A percentile compares a stretch with the other conserved stretches of the same genome.
Evolutionary conservation across 2,888 invertebrate species (phyloP).

Genomic region (Cordilura impudica): DNA sequence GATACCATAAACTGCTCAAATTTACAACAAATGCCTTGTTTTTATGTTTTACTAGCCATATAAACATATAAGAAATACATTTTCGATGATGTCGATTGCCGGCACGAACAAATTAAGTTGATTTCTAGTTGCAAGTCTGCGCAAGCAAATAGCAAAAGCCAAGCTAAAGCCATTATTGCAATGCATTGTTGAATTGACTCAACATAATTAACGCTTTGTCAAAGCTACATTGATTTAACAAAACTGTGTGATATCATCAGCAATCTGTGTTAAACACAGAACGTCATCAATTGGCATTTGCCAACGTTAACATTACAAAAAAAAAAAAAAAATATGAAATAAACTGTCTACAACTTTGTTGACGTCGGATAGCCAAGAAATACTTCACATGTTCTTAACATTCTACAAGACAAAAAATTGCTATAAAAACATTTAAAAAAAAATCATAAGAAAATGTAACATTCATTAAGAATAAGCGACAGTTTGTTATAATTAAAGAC

Average conservation of each 20-base stretch:
- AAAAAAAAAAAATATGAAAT: slow-evolving; percentile 38
- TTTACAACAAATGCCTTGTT: slow-evolving; percentile 43
- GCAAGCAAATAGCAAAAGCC: slow-evolving; percentile 31
- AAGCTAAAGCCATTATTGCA: not conserved
- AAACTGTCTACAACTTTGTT: slow-evolving; percentile 4
- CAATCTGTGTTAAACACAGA: slow-evolving; percentile 20
- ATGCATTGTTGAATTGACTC: slow-evolving; percentile 55
- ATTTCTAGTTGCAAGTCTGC: slow-evolving; percentile 52
- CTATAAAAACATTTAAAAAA: too few species aligned
- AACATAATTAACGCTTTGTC: slow-evolving; percentile 70
- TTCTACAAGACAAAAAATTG: slow-evolving; percentile 15
- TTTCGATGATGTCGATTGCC: not conserved
- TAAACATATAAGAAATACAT: not conserved
- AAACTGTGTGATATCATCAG: slow-evolving; percentile 19
- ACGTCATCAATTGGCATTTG: slow-evolving; percentile 46
- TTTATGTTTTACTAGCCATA: slow-evolving; percentile 7
- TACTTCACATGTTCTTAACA: slow-evolving; percentile 51
- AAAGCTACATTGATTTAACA: slow-evolving; percentile 35
- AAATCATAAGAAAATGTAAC: slow-evolving; percentile 39
- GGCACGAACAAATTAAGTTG: slow-evolving; percentile 67
- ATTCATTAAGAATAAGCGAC: slow-evolving; percentile 33
- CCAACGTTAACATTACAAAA: slow-evolving; percentile 36
- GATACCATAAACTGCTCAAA: slow-evolving; percentile 41
- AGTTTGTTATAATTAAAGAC: slow-evolving; percentile 37
- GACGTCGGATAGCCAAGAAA: slow-evolving; percentile 36